These are phyloP conservation scores for Apocheima hispidaria DNA, from an alignment of 2,888 invertebrate species.

Conservation along the genomic window DNA sequence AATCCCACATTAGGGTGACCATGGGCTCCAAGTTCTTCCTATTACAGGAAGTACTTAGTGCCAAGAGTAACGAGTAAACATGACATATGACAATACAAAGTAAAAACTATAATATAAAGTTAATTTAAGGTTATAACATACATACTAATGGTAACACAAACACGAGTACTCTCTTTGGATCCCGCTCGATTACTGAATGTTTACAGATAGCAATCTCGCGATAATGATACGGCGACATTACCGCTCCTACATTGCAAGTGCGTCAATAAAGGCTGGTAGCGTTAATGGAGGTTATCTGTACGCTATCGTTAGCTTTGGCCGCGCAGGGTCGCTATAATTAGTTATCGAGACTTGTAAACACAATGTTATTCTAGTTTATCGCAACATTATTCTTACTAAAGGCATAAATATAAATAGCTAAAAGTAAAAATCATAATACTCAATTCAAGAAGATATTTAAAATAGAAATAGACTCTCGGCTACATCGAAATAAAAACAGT, in stretches of 20 bases:
- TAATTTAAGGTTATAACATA: too few relatives aligned
- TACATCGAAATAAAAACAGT: too few relatives aligned
- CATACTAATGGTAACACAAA: conserved; percentile 2
- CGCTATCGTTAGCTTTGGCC: conserved; percentile 11
- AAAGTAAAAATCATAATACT: too few relatives aligned
- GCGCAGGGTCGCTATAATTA: conserved; percentile 18
- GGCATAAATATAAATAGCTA: too few relatives aligned
- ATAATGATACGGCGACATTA: conserved; percentile 12
- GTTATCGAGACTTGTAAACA: conserved; percentile 12
- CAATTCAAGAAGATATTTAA: too few relatives aligned
- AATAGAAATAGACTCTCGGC: too few relatives aligned
- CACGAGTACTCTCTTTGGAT: conserved; percentile 15
- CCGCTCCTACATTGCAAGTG: neutral
- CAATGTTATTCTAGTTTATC: neutral
- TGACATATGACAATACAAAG: too few relatives aligned
- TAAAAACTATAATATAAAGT: too few relatives aligned
- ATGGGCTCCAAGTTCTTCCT: too few relatives aligned
- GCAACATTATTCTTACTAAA: neutral
- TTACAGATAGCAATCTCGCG: conserved; percentile 23
- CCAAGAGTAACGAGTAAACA: too few relatives aligned
- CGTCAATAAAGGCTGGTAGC: conserved; percentile 7
- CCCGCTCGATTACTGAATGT: conserved; percentile 26
- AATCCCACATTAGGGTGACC: too few relatives aligned
- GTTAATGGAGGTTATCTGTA: conserved; percentile 20
- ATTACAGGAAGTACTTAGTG: too few relatives aligned